A percentile compares a stretch with the other conserved stretches of the same genome.
These are phyloP conservation scores for Sciurus vulgaris DNA, from an alignment of 2,797 vertebrate species.

Conservation along the genomic window DNA sequence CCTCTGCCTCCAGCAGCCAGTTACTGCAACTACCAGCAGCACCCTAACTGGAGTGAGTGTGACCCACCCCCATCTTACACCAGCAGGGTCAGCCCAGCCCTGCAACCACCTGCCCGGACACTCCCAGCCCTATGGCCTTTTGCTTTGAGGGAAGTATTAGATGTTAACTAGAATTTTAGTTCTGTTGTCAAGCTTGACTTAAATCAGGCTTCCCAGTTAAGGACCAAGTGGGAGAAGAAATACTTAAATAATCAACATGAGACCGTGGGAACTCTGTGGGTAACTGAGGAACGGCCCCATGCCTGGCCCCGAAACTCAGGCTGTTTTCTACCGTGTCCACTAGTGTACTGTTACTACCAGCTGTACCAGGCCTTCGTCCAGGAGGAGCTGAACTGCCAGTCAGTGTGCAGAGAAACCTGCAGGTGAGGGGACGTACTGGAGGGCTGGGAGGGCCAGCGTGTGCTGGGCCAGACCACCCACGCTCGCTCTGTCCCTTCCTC, in stretches of 20 bases:
- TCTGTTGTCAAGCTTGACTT: background rate
- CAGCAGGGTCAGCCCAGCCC: background rate
- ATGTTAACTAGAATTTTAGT: background rate
- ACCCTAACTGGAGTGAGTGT: slow-evolving; percentile 91
- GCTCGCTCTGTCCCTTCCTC: slow-evolving; percentile 60
- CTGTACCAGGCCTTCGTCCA: slow-evolving; percentile 88
- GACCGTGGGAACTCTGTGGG: background rate
- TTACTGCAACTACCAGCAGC: slow-evolving; percentile 90
- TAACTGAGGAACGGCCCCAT: background rate
- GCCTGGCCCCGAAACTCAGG: background rate
- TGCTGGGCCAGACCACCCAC: rapidly evolving
- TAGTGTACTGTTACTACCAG: slow-evolving; percentile 91
- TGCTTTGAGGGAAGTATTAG: background rate
- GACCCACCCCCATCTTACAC: background rate
- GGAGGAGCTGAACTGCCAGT: slow-evolving; percentile 90
- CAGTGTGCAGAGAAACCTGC: slow-evolving; percentile 89
- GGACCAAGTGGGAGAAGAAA: background rate
- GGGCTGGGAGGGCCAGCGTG: rapidly evolving
- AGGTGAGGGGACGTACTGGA: slow-evolving; percentile 83
- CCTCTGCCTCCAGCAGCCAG: slow-evolving; percentile 86
- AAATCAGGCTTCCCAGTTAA: background rate
- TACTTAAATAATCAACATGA: background rate
- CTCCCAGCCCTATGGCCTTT: background rate
- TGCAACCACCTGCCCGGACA: background rate
- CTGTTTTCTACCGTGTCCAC: background rate